Evolutionary conservation across 2,888 invertebrate species (phyloP).

Genomic region (Ectemnius cavifrons): DNA sequence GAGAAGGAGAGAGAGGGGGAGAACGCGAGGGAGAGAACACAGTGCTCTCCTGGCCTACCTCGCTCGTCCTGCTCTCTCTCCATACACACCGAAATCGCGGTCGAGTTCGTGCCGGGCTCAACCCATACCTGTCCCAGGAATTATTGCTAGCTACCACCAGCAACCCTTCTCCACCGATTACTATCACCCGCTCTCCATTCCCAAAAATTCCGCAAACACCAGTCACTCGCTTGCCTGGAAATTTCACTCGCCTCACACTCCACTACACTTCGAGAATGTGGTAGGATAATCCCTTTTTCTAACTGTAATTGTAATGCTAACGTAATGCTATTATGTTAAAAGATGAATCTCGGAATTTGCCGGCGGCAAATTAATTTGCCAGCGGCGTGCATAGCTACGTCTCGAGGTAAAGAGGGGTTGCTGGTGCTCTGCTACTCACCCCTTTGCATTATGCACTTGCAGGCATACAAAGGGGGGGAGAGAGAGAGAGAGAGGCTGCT

Average conservation of each 20-base stretch:
- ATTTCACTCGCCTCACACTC: background rate
- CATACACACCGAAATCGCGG: conserved; percentile 47
- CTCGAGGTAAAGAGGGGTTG: background rate
- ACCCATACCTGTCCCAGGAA: conserved; percentile 20
- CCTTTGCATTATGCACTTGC: no score
- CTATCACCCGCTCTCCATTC: conserved; percentile 32
- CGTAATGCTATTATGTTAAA: no score
- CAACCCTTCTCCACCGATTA: conserved; percentile 32
- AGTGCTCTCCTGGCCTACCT: no score
- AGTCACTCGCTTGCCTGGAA: no score
- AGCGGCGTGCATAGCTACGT: background rate
- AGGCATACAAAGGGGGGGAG: background rate
- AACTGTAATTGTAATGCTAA: background rate
- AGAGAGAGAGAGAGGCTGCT: conserved; percentile 11
- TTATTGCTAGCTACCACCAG: conserved; percentile 20
- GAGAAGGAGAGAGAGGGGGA: conserved; percentile 30
- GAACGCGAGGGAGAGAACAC: conserved; percentile 12
- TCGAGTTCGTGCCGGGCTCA: conserved; percentile 39
- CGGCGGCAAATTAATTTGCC: conserved; percentile 42
- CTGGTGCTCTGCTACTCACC: no score
- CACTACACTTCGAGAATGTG: background rate
- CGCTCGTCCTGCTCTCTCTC: conserved; percentile 27
- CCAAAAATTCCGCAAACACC: background rate
- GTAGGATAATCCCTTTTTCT: conserved; percentile 3
- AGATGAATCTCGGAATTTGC: no score